These are phyloP conservation scores for Papilio xuthus DNA, from an alignment of 1,140 invertebrate genomes.

Conservation along the genomic window DNA sequence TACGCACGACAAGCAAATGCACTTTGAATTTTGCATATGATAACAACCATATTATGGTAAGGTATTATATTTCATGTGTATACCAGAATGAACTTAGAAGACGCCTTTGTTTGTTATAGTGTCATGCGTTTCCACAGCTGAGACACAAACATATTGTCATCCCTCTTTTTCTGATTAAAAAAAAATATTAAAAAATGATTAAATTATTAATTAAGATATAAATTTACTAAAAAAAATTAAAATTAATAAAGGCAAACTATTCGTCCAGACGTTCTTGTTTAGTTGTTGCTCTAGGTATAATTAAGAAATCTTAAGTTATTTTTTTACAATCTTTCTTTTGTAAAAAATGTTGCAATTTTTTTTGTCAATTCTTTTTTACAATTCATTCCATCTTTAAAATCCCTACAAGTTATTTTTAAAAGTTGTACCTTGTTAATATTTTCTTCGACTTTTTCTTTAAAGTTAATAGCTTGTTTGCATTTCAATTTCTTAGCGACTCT, in stretches of 20 bases:
- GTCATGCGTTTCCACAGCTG: neutral
- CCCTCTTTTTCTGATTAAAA: neutral
- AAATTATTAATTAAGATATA: no score
- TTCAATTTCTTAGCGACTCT: conserved; percentile 4
- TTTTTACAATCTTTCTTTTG: neutral
- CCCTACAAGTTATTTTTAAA: neutral
- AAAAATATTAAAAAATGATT: no score
- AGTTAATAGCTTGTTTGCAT: conserved; percentile 15
- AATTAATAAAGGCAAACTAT: no score
- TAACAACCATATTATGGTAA: neutral
- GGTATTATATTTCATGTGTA: neutral
- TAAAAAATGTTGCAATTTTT: neutral
- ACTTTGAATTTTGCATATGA: conserved; percentile 12
- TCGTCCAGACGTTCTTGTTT: no score
- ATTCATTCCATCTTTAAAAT: neutral
- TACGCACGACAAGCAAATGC: neutral
- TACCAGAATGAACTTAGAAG: neutral
- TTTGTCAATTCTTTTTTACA: neutral
- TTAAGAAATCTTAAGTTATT: no score
- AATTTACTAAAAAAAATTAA: no score
- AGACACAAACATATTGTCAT: neutral
- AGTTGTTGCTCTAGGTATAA: no score
- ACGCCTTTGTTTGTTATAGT: neutral
- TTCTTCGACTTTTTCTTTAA: conserved; percentile 12
- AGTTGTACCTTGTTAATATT: neutral